Percentiles rank a stretch among this genome's conserved stretches.
Evolutionary conservation across 2,888 invertebrate genomes (phyloP).

Genomic region (Cataglyphis rosenhaueri): DNA sequence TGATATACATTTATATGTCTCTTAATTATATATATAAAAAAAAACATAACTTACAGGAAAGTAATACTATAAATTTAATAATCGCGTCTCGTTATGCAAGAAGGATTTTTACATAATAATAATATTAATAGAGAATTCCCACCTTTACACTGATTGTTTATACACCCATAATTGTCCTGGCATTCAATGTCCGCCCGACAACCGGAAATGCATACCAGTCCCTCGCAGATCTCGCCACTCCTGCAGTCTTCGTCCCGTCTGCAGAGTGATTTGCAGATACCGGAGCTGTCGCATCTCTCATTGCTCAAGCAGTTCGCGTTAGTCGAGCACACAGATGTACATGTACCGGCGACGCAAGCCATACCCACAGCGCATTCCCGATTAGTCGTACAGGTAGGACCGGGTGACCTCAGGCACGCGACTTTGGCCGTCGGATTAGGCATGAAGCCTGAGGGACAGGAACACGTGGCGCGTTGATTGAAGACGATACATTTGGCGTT

Average conservation of each 20-base stretch:
- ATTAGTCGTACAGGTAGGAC: conserved; percentile 91
- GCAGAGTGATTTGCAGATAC: conserved; percentile 94
- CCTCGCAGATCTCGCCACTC: conserved; percentile 94
- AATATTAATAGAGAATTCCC: conserved; percentile 49
- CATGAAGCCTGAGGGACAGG: conserved; percentile 92
- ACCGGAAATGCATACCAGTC: conserved; percentile 92
- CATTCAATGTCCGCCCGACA: conserved; percentile 94
- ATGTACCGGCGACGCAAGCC: conserved; percentile 91
- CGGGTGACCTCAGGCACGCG: conserved; percentile 94
- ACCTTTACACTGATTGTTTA: conserved; percentile 91
- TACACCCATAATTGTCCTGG: conserved; percentile 90
- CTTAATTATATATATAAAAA: background rate
- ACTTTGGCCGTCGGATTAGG: conserved; percentile 95
- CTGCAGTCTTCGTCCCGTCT: conserved; percentile 94
- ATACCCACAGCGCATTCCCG: conserved; percentile 91
- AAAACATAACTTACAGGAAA: background rate
- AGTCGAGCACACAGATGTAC: conserved; percentile 92
- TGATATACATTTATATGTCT: background rate
- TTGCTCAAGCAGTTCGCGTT: conserved; percentile 93
- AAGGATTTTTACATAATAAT: background rate
- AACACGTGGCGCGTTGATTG: conserved; percentile 93
- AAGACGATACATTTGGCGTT: conserved; percentile 93
- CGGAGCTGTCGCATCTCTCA: conserved; percentile 91
- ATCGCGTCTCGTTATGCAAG: background rate
- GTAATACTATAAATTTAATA: background rate